A percentile compares a stretch with the other conserved stretches of the same genome.
Evolutionary conservation across 2,888 invertebrate genomes (phyloP).

Genomic region (Anarsia innoxiella): DNA sequence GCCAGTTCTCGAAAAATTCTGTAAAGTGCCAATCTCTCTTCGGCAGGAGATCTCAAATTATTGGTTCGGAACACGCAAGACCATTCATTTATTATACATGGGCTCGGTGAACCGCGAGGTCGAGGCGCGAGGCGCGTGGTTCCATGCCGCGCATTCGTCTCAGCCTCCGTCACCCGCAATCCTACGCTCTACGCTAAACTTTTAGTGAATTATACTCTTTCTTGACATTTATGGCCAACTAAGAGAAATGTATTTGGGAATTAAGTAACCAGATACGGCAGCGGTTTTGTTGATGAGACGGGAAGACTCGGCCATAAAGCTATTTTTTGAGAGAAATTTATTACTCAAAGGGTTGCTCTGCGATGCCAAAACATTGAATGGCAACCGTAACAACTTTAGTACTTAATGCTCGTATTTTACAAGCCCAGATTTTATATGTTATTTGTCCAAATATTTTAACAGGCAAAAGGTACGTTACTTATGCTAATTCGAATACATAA

Average conservation of each 20-base stretch:
- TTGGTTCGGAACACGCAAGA: constrained; percentile 49
- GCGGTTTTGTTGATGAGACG: constrained; percentile 53
- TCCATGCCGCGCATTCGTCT: constrained; percentile 1
- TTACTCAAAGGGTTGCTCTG: constrained; percentile 52
- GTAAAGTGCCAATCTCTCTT: constrained; percentile 64
- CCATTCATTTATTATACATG: constrained; percentile 56
- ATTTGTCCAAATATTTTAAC: too few relatives aligned
- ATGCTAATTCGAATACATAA: too few relatives aligned
- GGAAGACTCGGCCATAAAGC: constrained; percentile 52
- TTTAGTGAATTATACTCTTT: constrained; percentile 47
- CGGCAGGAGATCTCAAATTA: constrained; percentile 46
- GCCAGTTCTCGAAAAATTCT: constrained; percentile 52
- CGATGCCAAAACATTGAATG: constrained; percentile 33
- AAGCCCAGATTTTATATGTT: not conserved
- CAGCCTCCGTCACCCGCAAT: constrained; percentile 1
- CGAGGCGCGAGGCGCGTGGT: constrained; percentile 18
- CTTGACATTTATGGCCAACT: constrained; percentile 57
- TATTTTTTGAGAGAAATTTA: constrained; percentile 57
- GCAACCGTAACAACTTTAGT: constrained; percentile 23
- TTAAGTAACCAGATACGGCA: constrained; percentile 58
- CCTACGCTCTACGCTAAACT: constrained; percentile 39
- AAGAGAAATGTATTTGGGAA: constrained; percentile 60
- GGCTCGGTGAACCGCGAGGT: constrained; percentile 13
- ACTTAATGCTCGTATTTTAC: constrained; percentile 20
- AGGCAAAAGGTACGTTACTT: too few relatives aligned